Evolutionary conservation across 2,113 vertebrate genomes (phyloP).

Genomic region (Prochilodus magdalenae): DNA sequence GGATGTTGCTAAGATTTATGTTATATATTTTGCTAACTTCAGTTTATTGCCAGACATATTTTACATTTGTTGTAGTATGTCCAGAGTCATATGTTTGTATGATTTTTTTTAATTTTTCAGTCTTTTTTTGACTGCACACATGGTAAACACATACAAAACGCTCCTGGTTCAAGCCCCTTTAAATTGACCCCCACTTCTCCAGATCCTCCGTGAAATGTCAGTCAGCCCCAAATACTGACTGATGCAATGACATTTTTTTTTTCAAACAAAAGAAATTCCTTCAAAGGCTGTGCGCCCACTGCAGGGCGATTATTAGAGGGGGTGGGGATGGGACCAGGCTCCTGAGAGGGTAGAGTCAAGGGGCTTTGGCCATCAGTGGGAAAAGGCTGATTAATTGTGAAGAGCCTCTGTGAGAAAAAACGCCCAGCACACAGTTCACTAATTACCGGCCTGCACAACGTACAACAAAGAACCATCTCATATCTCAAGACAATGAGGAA

Average conservation of each 20-base stretch:
- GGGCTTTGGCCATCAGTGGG: slow-evolving; percentile 79
- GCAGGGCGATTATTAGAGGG: slow-evolving; percentile 53
- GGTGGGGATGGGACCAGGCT: slow-evolving; percentile 57
- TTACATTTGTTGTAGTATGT: background rate
- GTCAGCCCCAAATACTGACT: background rate
- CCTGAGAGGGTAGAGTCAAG: slow-evolving; percentile 71
- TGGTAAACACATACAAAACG: background rate
- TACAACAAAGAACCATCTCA: slow-evolving; percentile 84
- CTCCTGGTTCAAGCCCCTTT: background rate
- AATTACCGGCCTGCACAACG: slow-evolving; percentile 80
- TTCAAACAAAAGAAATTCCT: slow-evolving; percentile 47
- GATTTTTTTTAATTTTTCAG: background rate
- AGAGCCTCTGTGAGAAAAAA: slow-evolving; percentile 84
- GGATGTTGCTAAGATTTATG: background rate
- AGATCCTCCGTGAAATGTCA: background rate
- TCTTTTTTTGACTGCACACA: no score
- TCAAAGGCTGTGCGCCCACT: slow-evolving; percentile 39
- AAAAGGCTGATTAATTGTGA: slow-evolving; percentile 86
- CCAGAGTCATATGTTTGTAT: background rate
- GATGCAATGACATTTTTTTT: slow-evolving; percentile 10
- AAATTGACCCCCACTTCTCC: background rate
- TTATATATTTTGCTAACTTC: background rate
- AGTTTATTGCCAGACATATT: slow-evolving; percentile 1
- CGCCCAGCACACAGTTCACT: slow-evolving; percentile 79
- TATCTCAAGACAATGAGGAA: slow-evolving; percentile 84